A percentile compares a stretch with the other conserved stretches of the same genome.
Evolutionary conservation across 2,888 invertebrate species (phyloP).

Genomic region (Eupeodes luniger): DNA sequence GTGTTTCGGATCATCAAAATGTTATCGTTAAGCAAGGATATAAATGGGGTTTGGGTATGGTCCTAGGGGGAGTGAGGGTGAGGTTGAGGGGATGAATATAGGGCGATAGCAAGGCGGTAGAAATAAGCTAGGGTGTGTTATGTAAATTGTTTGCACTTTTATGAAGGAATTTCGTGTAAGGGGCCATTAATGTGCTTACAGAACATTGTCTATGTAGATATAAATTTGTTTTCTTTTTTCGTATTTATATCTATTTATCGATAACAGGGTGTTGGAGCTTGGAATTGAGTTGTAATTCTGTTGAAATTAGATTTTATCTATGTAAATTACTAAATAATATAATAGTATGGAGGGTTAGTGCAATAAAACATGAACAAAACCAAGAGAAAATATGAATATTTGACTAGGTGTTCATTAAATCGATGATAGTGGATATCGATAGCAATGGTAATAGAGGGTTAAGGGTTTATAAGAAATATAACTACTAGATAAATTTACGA

Average conservation of each 20-base stretch:
- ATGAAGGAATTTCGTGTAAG: slow-evolving; percentile 18
- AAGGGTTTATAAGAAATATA: too few relatives aligned
- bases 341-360: too few relatives aligned
- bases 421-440: too few relatives aligned
- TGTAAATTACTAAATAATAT: too few relatives aligned
- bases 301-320: not conserved
- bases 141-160: slow-evolving; percentile 55
- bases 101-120: not conserved
- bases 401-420: too few relatives aligned
- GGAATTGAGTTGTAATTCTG: not conserved
- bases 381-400: too few relatives aligned
- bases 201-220: not conserved
- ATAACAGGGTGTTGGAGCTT: slow-evolving; percentile 4
- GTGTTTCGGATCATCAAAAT: slow-evolving; percentile 64
- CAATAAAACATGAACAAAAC: too few relatives aligned
- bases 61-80: not conserved
- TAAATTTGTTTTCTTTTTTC: not conserved
- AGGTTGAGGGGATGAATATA: not conserved
- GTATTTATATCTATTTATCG: not conserved
- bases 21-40: slow-evolving; percentile 49
- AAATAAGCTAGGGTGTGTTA: slow-evolving; percentile 48
- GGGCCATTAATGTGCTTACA: slow-evolving; percentile 37
- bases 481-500: too few relatives aligned
- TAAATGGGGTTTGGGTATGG: not conserved
- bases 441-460: too few relatives aligned